Base-by-base conservation (phyloP, 2,113 vertebrate species). In the Hippocampus guttulatus region DNA sequence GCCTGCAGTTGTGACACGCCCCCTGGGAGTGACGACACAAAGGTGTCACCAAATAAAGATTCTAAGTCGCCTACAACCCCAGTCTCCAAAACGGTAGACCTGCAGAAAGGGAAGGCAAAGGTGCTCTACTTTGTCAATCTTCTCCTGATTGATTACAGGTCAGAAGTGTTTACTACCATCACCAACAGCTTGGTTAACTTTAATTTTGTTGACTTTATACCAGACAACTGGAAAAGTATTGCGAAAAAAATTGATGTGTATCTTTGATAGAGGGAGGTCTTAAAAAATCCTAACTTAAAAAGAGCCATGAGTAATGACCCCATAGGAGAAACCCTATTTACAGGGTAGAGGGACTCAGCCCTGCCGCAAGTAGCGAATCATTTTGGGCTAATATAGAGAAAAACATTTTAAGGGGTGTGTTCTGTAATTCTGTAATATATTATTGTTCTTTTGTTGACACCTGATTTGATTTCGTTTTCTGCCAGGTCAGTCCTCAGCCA, bases 121-220 rank as follows among this genome's bases (percentile, higher is more conserved):
- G 81, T 88, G 40, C 86, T 93, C n/a, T 93, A 90, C 79, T 93
- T 92, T 75, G 92, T 91, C 55, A 93, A 93, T 72, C 87, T 93
- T 55, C 91, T 93, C 23, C 85, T 94, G 40, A 93, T 94, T 60
- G 92, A 94, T 83, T 92, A 94, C 87, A 90, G 91, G 89, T 87
- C 10, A 54, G 64, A 45, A 43, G 33, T 8, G 15, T 30, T 62
- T 15, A 2, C 60, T 30, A 16, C 27, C 8, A 30, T 30, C 60
- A 27, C 6, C 23, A 18, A 62, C 33, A 4, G 60, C 51, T n/a
- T 9, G 7, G 47, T 67, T 20, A 38, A 8, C 49, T 66, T 49
- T 47, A 1, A 9, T 23, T 54, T 49, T 49, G 1, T 49, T 49
- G 3, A 16, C 47, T 49, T 18, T 49, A 16, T 49, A 5, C 15